phyloP scores from a whole-genome alignment of 2,113 vertebrate species.

The Leucopternis melanops region DNA sequence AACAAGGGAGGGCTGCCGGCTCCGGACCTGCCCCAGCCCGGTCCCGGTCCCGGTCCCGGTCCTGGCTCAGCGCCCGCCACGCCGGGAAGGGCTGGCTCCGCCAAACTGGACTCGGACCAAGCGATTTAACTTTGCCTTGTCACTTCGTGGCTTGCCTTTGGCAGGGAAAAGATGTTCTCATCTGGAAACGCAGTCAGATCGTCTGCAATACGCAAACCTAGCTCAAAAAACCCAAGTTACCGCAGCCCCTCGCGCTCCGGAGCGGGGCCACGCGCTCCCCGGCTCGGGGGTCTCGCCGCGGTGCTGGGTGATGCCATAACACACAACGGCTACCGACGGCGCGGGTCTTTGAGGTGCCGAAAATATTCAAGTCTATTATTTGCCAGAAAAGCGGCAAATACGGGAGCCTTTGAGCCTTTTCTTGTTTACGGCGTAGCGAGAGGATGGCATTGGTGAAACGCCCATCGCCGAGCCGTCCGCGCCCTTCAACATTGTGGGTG shows the following conservation, averaged over 20 bases:
- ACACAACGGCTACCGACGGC: background rate
- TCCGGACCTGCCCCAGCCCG: background rate
- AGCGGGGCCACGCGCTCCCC: background rate
- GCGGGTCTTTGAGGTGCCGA: background rate
- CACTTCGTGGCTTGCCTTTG: background rate
- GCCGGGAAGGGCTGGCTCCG: background rate
- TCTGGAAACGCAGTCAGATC: background rate
- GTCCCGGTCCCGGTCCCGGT: background rate
- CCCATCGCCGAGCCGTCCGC: background rate
- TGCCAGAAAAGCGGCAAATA: background rate
- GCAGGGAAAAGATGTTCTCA: background rate
- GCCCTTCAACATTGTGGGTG: fast-evolving
- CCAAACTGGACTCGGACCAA: background rate
- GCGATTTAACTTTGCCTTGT: background rate
- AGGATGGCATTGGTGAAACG: background rate
- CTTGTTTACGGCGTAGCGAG: background rate
- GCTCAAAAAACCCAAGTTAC: background rate
- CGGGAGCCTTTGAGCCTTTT: background rate
- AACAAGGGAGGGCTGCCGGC: background rate
- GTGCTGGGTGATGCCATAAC: background rate
- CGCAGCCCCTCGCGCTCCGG: background rate
- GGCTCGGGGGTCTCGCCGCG: background rate
- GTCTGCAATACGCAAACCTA: background rate
- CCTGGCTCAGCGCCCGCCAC: background rate
- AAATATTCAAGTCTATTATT: background rate